These are phyloP conservation scores for Palloptera scutellata DNA, from an alignment of 2,888 invertebrate species.

Conservation along the genomic window DNA sequence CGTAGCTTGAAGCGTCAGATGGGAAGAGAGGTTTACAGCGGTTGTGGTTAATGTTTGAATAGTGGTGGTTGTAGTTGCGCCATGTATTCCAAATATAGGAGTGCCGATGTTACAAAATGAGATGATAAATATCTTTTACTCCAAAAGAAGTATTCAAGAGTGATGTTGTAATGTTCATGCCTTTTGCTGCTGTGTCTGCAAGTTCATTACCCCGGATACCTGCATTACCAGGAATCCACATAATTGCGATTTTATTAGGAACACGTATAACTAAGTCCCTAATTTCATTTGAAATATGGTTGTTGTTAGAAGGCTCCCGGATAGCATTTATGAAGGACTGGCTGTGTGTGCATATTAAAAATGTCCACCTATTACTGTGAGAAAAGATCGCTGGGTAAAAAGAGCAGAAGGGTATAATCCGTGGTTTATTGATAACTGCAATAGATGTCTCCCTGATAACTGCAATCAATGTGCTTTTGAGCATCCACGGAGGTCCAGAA, in stretches of 20 bases:
- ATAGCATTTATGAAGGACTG: no score
- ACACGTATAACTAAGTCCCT: background rate
- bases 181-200: slow-evolving; percentile 2
- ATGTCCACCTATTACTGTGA: no score
- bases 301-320: background rate
- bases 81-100: background rate
- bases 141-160: background rate
- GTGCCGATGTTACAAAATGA: background rate
- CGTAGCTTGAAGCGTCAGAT: background rate
- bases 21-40: background rate
- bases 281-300: background rate
- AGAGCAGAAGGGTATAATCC: background rate
- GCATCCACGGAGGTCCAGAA: no score
- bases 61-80: background rate
- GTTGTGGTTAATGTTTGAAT: background rate
- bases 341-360: no score
- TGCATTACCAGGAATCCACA: slow-evolving; percentile 9
- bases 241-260: background rate
- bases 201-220: background rate
- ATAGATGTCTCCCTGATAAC: no score
- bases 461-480: no score
- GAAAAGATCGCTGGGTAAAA: no score
- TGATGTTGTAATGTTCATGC: background rate
- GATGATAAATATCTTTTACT: background rate
- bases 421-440: background rate